Conservation (phyloP, 2,888 invertebrate species). For the Phyllotreta cruciferae region DNA sequence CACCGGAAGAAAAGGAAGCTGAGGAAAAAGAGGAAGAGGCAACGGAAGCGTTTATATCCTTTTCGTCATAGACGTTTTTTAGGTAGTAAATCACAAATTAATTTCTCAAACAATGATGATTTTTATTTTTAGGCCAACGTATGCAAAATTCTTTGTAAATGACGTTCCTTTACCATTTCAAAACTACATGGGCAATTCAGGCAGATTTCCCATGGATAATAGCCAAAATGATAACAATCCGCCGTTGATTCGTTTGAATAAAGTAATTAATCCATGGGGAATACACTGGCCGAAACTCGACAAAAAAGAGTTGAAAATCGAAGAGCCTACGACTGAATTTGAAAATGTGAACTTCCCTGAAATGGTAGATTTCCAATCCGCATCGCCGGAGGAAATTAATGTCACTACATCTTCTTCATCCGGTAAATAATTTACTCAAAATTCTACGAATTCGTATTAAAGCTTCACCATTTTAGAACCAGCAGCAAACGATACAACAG, state of each 20-base stretch:
- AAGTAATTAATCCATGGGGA: slow-evolving; percentile 5
- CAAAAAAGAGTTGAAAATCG: slow-evolving; percentile 10
- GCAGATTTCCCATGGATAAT: not conserved
- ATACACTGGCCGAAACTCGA: slow-evolving; percentile 7
- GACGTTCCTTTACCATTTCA: slow-evolving; percentile 8
- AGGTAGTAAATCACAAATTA: not conserved
- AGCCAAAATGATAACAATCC: slow-evolving; percentile 1
- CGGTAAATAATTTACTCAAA: no score
- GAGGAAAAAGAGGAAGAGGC: slow-evolving; percentile 22
- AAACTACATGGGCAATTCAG: not conserved
- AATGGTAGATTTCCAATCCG: no score
- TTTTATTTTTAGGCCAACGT: slow-evolving; percentile 36
- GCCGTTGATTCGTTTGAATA: not conserved
- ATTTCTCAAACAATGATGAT: slow-evolving; percentile 1
- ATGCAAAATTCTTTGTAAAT: slow-evolving; percentile 40
- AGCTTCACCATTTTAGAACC: slow-evolving; percentile 2
- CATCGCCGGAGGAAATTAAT: not conserved
- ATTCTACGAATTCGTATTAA: not conserved
- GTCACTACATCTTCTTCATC: not conserved
- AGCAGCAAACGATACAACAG: not conserved
- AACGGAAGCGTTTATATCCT: not conserved
- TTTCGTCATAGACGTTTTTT: slow-evolving; percentile 23
- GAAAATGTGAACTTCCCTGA: no score
- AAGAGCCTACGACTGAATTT: not conserved
- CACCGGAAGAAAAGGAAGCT: slow-evolving; percentile 14